Evolutionary conservation across 2,113 vertebrate genomes (phyloP).

Genomic region (Chamaetylas fuelleborni): DNA sequence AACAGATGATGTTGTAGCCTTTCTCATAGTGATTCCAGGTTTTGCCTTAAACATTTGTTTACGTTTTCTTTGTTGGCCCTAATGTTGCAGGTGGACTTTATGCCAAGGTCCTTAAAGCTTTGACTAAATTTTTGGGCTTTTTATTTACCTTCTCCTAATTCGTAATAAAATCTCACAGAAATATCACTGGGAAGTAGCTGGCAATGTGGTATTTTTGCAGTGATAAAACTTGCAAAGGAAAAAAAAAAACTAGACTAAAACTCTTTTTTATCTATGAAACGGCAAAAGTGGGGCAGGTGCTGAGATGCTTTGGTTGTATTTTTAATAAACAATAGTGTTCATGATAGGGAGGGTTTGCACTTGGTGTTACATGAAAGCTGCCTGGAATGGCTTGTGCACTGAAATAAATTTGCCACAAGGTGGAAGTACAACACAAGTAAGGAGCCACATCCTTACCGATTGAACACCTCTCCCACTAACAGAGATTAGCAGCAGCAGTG

Average conservation of each 20-base stretch:
- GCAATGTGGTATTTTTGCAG: background rate
- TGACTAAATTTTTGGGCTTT: background rate
- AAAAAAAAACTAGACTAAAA: background rate
- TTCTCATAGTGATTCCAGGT: background rate
- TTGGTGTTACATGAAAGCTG: fast-evolving
- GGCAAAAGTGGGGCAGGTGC: background rate
- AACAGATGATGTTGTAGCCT: background rate
- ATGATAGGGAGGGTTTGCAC: fast-evolving
- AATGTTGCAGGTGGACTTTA: background rate
- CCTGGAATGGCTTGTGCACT: fast-evolving
- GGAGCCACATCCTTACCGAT: background rate
- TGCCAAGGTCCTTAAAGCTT: background rate
- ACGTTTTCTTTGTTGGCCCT: background rate
- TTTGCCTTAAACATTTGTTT: background rate
- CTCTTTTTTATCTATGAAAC: background rate
- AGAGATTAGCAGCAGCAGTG: background rate
- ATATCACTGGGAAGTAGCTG: background rate
- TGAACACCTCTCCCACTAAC: background rate
- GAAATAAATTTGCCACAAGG: background rate
- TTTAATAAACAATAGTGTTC: fast-evolving
- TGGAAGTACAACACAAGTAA: background rate
- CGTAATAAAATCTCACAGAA: background rate
- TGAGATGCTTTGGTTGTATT: background rate
- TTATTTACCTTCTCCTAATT: background rate
- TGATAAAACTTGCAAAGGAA: background rate